Conservation (phyloP, 2,888 invertebrate genomes). For the Deilephila porcellus region DNA sequence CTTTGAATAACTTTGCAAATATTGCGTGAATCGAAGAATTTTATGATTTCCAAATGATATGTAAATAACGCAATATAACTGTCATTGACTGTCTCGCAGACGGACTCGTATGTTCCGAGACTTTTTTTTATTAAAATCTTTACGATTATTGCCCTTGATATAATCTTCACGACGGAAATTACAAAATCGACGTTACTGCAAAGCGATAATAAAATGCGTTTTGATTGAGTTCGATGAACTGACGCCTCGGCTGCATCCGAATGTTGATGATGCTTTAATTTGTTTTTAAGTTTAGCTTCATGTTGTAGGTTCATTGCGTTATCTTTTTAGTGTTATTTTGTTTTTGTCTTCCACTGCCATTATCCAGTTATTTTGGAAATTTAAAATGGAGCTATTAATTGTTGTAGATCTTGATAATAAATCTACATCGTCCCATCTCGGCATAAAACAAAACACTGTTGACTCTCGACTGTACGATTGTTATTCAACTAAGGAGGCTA, state of each 20-base stretch:
- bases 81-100: neutral
- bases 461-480: too few species aligned
- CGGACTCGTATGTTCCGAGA: neutral
- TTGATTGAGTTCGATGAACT: slow-evolving; percentile 24
- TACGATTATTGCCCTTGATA: slow-evolving; percentile 3
- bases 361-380: too few species aligned
- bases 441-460: too few species aligned
- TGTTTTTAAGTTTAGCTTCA: neutral
- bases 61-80: neutral
- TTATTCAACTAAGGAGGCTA: too few species aligned
- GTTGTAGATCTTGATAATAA: too few species aligned
- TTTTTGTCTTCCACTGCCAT: too few species aligned
- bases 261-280: slow-evolving; percentile 12
- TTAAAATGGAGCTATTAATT: too few species aligned
- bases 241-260: slow-evolving; percentile 2
- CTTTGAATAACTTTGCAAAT: neutral
- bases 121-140: slow-evolving; percentile 7
- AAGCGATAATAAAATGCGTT: slow-evolving; percentile 18
- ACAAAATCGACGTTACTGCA: slow-evolving; percentile 15
- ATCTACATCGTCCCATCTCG: too few species aligned
- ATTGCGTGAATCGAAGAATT: neutral
- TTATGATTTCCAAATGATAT: neutral
- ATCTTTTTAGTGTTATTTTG: neutral
- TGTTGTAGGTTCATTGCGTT: neutral
- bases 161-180: slow-evolving; percentile 13